These are phyloP conservation scores for Hylomyscus alleni DNA, from an alignment of 2,797 vertebrate species.

Conservation along the genomic window DNA sequence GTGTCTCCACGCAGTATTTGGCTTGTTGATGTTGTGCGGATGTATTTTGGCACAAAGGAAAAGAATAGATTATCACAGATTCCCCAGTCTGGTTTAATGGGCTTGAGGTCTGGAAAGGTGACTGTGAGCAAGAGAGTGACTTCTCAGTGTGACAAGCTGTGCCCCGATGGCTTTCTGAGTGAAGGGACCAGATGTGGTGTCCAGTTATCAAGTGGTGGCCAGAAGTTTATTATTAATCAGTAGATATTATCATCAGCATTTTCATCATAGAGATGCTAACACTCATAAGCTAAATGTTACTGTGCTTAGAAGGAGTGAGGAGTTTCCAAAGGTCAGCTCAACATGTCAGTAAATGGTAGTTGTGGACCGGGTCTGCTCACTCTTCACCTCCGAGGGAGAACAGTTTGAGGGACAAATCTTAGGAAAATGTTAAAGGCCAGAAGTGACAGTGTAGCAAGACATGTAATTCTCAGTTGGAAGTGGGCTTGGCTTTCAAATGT, in stretches of 20 bases:
- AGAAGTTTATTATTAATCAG: conserved; percentile 33
- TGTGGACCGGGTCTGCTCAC: background rate
- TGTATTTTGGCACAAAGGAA: conserved; percentile 9
- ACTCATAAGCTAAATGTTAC: conserved; percentile 12
- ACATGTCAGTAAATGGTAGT: background rate
- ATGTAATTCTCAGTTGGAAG: background rate
- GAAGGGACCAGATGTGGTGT: background rate
- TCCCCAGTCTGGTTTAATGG: background rate
- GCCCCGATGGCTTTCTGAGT: background rate
- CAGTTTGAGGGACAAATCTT: conserved; percentile 33
- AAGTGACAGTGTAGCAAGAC: background rate
- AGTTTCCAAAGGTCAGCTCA: background rate
- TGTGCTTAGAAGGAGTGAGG: background rate
- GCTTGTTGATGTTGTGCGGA: background rate
- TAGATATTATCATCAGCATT: background rate
- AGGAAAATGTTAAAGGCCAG: conserved; percentile 9
- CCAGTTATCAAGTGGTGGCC: background rate
- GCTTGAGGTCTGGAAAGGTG: background rate
- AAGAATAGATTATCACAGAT: background rate
- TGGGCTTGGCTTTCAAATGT: background rate
- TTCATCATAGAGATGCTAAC: conserved; percentile 30
- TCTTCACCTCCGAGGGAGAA: background rate
- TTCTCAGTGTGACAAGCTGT: background rate
- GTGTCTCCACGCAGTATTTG: background rate
- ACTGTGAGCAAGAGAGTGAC: background rate